Percentiles rank a stretch among this genome's conserved stretches.
These are phyloP conservation scores for Amiota minor DNA, from an alignment of 2,888 invertebrate species.

Conservation along the genomic window DNA sequence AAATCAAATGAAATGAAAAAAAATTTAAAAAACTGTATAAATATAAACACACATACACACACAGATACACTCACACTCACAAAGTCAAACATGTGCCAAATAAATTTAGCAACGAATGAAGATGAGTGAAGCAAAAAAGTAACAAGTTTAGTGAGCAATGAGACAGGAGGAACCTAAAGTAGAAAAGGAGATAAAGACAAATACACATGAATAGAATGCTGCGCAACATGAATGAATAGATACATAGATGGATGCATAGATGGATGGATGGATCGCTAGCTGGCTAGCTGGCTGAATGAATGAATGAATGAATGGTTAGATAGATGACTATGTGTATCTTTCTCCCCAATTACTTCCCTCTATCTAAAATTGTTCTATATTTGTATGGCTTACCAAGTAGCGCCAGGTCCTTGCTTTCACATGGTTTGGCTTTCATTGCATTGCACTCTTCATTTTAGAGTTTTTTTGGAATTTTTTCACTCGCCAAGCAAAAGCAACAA, in stretches of 20 bases:
- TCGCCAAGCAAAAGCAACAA: not conserved
- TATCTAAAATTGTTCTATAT: no score
- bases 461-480: no score
- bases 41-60: not conserved
- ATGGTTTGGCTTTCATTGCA: no score
- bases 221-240: constrained; percentile 14
- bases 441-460: no score
- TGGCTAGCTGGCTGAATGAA: not conserved
- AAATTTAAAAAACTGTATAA: not conserved
- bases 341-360: no score
- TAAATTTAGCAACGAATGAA: constrained; percentile 22
- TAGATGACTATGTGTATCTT: not conserved
- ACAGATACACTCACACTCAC: not conserved
- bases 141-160: not conserved
- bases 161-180: not conserved
- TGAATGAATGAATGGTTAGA: constrained; percentile 2
- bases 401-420: no score
- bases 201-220: constrained; percentile 8
- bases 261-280: not conserved
- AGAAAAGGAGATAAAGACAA: constrained; percentile 21
- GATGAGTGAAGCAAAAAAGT: constrained; percentile 19
- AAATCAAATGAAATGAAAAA: not conserved
- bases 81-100: not conserved
- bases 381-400: no score
- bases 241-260: not conserved